Base-by-base conservation (phyloP, 2,888 invertebrate species). In the Gymnocheta viridis region DNA sequence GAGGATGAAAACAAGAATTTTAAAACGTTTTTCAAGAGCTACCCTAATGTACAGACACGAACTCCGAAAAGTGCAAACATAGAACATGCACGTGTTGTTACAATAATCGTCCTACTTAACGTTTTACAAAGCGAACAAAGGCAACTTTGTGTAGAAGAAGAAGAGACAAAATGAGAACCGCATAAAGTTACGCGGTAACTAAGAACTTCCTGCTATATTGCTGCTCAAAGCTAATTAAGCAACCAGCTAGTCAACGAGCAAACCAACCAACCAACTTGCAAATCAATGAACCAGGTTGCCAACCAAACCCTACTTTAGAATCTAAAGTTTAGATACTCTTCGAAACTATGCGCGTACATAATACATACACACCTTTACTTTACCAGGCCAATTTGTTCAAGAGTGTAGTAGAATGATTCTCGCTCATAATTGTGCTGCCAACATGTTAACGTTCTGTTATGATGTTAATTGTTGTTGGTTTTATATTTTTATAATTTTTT, bases 21-120 rank as follows among this genome's bases (percentile, higher is more conserved):
- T n/a, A n/a, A 35, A 35, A 35, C 14, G 14, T 38, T 38, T 38
- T 38, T 38, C 9, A 35, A 4, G 38, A 38, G 2, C 12, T 14
- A 19, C 4, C 4, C 12, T 7, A 17, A 7, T 19, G 6, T 10
- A 66, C 4, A 24, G 44, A 19, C 3, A 22, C 5, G 29, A 74
- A 41, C n/a, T 41, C 6, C 4, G 19, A 49, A 67, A 67, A n/a
- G 14, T 19, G 38, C 49, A 32, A 49, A 51, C 32, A 62, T 7
- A 9, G 27, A 66, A 58, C n/a, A n/a, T 64, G 64, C 67, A 82
- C 78, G 82, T 82, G 82, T 72, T 82, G 72, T 67, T 82, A 72
- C 54, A 82, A 67, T 51, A 82, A 66, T 66, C 51, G 82, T 77
- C 82, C 82, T 77, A 78, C 66, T 77, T 73, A 47, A 41, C 58